Evolutionary conservation across 2,888 invertebrate species (phyloP).

Genomic region (Melinaea marsaeus): DNA sequence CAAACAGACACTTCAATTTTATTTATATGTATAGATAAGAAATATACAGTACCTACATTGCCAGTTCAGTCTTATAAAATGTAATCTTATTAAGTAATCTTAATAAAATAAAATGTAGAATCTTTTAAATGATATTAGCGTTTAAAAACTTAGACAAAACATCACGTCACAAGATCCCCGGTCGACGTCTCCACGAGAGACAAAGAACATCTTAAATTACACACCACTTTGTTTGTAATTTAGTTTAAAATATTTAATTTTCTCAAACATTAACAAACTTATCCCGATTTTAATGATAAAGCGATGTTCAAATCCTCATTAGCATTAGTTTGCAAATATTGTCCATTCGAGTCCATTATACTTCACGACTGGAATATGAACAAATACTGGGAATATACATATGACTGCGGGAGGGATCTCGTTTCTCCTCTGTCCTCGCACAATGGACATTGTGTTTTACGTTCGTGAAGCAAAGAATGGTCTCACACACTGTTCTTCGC

Average conservation of each 20-base stretch:
- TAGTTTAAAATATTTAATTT: background rate
- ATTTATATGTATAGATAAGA: background rate
- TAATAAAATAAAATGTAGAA: conserved; percentile 4
- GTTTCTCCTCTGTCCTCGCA: conserved; percentile 56
- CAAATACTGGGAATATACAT: conserved; percentile 12
- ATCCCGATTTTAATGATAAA: too few species aligned
- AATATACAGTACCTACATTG: conserved; percentile 10
- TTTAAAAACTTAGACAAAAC: conserved; percentile 39
- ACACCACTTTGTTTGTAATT: conserved; percentile 29
- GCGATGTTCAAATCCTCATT: background rate
- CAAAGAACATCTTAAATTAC: conserved; percentile 43
- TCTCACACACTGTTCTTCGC: conserved; percentile 43
- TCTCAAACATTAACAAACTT: background rate
- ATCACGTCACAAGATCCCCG: conserved; percentile 48
- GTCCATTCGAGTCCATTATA: background rate
- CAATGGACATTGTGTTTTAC: conserved; percentile 67
- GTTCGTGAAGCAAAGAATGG: conserved; percentile 56
- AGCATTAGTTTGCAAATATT: background rate
- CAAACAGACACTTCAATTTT: too few species aligned
- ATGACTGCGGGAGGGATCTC: conserved; percentile 41
- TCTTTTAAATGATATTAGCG: conserved; percentile 37
- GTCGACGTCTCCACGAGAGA: conserved; percentile 50
- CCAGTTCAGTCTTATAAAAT: background rate
- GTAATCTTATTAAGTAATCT: background rate
- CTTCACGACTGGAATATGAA: conserved; percentile 1